Base-by-base conservation (phyloP, 2,888 invertebrate genomes). In the Polymixis lichenea region DNA sequence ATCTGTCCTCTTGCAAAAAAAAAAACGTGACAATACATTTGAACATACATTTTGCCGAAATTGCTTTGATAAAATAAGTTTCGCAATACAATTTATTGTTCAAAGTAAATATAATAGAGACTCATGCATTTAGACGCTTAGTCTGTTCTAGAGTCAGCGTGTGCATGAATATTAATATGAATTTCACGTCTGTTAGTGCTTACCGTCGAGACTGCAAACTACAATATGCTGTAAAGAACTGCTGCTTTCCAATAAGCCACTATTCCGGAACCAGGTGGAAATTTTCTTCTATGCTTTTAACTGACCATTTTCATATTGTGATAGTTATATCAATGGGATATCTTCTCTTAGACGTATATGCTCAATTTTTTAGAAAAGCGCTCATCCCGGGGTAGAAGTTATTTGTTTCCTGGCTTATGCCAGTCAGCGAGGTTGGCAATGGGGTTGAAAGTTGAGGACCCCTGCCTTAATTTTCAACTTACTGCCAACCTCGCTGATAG, bases 131-230 rank as follows among this genome's bases (percentile, higher is more conserved):
- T 79, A 61, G 70, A 28, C 46, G 65, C 68, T 83, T 69, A 75
- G 60, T n/a, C n/a, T n/a, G n/a, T 72, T 28, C 32, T 60, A 43
- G 22, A 60, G n/a, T 22, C 79, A 64, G 70, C 60, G 68, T 65
- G 61, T 46, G 53, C 46, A 80, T 84, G 84, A 75, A 82, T 82
- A 82, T 79, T 84, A 69, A 84, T 80, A 79, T 75, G 55, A 71
- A 38, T 51, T 22, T 55, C 67, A 71, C 71, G 75, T 61, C 80
- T 80, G 75, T 80, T 46, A 49, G 49, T 58, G 53, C 69, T 56
- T 55, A 62, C 60, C 43, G 75, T 60, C 53, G 19, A 19, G 72
- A 65, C 72, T 83, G 25, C 55, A 51, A 72, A 80, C 58, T 72
- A 68, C 46, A 66, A 67, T 55, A 65, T 66, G 15, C 17, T 60